phyloP scores from a whole-genome alignment of 2,797 vertebrate species.

The Zenarchopterus dispar region DNA sequence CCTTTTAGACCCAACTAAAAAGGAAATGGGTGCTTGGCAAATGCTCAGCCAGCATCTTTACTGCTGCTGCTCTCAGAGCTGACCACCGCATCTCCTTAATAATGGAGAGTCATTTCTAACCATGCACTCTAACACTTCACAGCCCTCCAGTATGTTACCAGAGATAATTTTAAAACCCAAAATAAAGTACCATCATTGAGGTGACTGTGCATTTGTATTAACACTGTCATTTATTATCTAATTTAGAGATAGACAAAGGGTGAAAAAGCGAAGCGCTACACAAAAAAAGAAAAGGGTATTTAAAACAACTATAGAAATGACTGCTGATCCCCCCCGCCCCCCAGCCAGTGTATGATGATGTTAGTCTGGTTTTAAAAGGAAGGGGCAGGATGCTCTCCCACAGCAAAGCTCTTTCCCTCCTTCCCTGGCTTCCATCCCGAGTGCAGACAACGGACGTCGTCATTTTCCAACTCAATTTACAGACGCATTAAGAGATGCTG shows the following conservation, averaged over 20 bases:
- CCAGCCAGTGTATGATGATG: constrained; percentile 23
- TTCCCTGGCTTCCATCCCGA: constrained; percentile 65
- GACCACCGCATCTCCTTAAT: constrained; percentile 61
- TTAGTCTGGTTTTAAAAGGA: constrained; percentile 41
- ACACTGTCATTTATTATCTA: constrained; percentile 11
- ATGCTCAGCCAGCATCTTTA: constrained; percentile 62
- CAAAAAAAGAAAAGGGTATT: not conserved
- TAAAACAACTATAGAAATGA: not conserved
- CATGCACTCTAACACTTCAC: constrained; percentile 44
- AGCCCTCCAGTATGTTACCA: constrained; percentile 22
- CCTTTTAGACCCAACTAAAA: constrained; percentile 57
- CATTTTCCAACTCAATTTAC: constrained; percentile 81
- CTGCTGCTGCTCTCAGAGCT: constrained; percentile 56
- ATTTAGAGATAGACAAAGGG: constrained; percentile 10
- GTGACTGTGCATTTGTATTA: constrained; percentile 9
- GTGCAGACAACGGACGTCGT: constrained; percentile 76
- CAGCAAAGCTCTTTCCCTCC: constrained; percentile 57
- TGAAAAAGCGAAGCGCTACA: not conserved
- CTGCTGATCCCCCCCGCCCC: too few relatives aligned
- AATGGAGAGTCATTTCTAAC: constrained; percentile 58
- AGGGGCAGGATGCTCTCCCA: constrained; percentile 47
- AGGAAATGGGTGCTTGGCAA: constrained; percentile 71
- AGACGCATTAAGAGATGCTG: constrained; percentile 77
- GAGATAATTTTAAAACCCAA: constrained; percentile 39
- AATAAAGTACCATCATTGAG: constrained; percentile 21